Conservation (phyloP, 2,113 vertebrate species). For the Clarias macrocephalus region DNA sequence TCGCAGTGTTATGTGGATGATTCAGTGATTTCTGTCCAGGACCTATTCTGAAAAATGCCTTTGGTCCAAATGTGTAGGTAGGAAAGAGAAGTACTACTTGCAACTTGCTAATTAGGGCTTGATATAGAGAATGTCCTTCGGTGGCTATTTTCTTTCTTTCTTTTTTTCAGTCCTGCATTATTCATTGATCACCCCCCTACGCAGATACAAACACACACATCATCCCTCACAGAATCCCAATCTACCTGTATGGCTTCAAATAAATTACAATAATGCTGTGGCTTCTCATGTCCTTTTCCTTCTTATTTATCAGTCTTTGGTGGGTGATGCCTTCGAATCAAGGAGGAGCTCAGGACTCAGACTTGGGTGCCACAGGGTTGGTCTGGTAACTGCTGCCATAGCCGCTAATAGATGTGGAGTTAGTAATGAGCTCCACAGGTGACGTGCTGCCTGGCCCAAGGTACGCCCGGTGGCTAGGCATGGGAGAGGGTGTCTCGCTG, state of each 20-base stretch:
- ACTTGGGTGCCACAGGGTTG: slow-evolving; percentile 90
- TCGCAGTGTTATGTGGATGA: slow-evolving; percentile 10
- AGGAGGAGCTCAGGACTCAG: slow-evolving; percentile 82
- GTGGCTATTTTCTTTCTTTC: slow-evolving; percentile 16
- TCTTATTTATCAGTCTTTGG: slow-evolving; percentile 48
- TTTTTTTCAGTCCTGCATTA: background rate
- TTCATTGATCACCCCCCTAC: background rate
- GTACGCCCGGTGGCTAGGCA: slow-evolving; percentile 90
- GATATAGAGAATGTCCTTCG: background rate
- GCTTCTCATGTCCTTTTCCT: slow-evolving; percentile 44
- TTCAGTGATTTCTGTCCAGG: slow-evolving; percentile 7
- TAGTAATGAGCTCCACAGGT: slow-evolving; percentile 83
- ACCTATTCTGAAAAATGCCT: slow-evolving; percentile 9
- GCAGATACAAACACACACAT: background rate
- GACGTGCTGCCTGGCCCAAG: slow-evolving; percentile 87
- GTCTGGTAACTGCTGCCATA: slow-evolving; percentile 88
- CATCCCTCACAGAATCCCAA: slow-evolving; percentile 1
- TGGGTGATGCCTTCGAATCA: slow-evolving; percentile 36
- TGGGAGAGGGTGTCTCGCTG: slow-evolving; percentile 89
- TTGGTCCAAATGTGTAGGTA: slow-evolving; percentile 30
- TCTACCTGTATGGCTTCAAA: slow-evolving; percentile 46
- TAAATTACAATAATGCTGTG: slow-evolving; percentile 62
- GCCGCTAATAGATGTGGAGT: slow-evolving; percentile 79
- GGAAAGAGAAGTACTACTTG: slow-evolving; percentile 9
- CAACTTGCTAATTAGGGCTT: slow-evolving; percentile 5